These are phyloP conservation scores for Scolopax bukidnonensis DNA, from an alignment of 2,797 vertebrate genomes.

Conservation along the genomic window DNA sequence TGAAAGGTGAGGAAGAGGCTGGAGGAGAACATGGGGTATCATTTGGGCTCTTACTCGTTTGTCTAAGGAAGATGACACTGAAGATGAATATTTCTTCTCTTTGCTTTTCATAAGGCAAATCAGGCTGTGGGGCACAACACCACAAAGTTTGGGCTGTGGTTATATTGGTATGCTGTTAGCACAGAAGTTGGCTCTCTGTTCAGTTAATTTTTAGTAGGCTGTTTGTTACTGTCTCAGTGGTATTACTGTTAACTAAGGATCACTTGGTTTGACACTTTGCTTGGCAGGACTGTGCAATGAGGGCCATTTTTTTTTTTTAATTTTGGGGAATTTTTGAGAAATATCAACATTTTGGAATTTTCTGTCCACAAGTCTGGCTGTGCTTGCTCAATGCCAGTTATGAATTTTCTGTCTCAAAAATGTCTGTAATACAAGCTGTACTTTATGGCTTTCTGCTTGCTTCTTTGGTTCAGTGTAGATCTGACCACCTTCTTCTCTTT, in stretches of 20 bases:
- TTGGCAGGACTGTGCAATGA: background rate
- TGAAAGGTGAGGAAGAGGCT: background rate
- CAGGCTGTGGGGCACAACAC: background rate
- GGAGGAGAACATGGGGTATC: background rate
- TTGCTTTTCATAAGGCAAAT: background rate
- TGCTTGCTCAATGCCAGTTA: background rate
- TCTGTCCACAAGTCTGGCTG: background rate
- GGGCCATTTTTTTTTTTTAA: background rate
- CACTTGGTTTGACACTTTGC: background rate
- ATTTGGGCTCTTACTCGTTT: background rate
- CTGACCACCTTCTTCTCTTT: conserved; percentile 21
- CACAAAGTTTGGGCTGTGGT: background rate
- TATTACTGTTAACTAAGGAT: background rate
- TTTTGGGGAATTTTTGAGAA: background rate
- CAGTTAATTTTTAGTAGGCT: background rate
- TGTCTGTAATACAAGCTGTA: background rate
- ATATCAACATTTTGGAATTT: background rate
- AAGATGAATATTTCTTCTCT: background rate
- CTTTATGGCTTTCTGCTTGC: background rate
- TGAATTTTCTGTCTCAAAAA: background rate
- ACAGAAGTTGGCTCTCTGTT: background rate
- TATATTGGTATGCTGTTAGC: background rate
- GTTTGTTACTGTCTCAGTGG: background rate
- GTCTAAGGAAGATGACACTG: background rate
- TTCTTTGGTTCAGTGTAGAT: background rate